A percentile compares a stretch with the other conserved stretches of the same genome.
These are phyloP conservation scores for Glossophaga mutica DNA, from an alignment of 2,797 vertebrate species.

Conservation along the genomic window DNA sequence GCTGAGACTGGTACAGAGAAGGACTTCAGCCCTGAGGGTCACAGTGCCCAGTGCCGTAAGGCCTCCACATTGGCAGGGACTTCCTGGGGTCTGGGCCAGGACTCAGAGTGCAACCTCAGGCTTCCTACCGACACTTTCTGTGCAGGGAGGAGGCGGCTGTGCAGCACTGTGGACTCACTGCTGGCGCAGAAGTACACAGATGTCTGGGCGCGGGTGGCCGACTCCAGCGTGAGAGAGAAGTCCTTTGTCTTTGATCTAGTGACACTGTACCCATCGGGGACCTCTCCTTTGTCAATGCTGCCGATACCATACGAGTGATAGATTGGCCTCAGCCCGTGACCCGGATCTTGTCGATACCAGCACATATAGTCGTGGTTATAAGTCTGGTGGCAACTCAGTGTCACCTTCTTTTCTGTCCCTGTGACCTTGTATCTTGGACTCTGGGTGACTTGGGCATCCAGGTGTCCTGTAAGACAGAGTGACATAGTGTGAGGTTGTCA, in stretches of 20 bases:
- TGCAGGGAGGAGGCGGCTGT: neutral
- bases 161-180: neutral
- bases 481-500: neutral
- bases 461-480: constrained; percentile 9
- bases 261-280: neutral
- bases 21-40: neutral
- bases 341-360: constrained; percentile 45
- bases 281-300: rapidly evolving
- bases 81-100: neutral
- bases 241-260: rapidly evolving
- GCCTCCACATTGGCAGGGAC: rapidly evolving
- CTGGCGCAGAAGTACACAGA: constrained; percentile 58
- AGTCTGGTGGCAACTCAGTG: neutral
- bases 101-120: rapidly evolving
- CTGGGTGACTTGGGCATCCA: constrained; percentile 26
- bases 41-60: too few species aligned
- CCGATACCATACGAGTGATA: rapidly evolving
- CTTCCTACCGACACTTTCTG: neutral
- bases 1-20: rapidly evolving
- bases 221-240: neutral
- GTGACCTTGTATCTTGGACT: neutral
- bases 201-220: neutral
- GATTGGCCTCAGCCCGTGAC: neutral
- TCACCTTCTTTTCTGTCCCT: neutral
- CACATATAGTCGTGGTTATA: neutral